Conservation (phyloP, 2,888 invertebrate genomes). For the Syrphus vitripennis region DNA sequence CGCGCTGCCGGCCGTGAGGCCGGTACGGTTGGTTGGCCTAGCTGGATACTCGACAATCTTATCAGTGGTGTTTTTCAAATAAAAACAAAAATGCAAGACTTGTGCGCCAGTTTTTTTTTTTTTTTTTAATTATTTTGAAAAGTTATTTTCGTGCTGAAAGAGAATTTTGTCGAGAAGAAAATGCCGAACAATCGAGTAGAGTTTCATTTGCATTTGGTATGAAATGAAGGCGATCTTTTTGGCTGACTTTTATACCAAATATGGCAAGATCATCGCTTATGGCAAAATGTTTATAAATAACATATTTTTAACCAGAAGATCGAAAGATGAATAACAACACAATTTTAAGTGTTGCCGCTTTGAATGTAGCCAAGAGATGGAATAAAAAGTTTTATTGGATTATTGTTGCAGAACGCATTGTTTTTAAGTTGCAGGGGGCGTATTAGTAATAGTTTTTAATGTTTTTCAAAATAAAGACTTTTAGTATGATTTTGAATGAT, state of each 20-base stretch:
- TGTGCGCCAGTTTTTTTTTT: constrained; percentile 40
- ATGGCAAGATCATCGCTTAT: constrained; percentile 55
- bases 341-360: constrained; percentile 23
- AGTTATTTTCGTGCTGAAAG: constrained; percentile 53
- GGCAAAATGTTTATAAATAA: constrained; percentile 65
- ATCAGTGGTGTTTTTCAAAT: constrained; percentile 43
- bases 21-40: background rate
- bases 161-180: constrained; percentile 23
- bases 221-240: constrained; percentile 14
- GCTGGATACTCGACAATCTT: constrained; percentile 45
- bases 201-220: constrained; percentile 23
- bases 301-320: constrained; percentile 5
- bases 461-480: background rate
- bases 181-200: constrained; percentile 35
- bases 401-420: background rate
- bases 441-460: constrained; percentile 13
- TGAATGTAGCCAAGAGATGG: background rate
- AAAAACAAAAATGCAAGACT: constrained; percentile 9
- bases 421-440: background rate
- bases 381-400: background rate
- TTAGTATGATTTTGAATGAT: background rate
- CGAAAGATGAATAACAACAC: constrained; percentile 8
- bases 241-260: constrained; percentile 53
- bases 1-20: too few species aligned
- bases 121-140: background rate